phyloP scores from a whole-genome alignment of 2,797 vertebrate species.

The Tokudaia muenninki region DNA sequence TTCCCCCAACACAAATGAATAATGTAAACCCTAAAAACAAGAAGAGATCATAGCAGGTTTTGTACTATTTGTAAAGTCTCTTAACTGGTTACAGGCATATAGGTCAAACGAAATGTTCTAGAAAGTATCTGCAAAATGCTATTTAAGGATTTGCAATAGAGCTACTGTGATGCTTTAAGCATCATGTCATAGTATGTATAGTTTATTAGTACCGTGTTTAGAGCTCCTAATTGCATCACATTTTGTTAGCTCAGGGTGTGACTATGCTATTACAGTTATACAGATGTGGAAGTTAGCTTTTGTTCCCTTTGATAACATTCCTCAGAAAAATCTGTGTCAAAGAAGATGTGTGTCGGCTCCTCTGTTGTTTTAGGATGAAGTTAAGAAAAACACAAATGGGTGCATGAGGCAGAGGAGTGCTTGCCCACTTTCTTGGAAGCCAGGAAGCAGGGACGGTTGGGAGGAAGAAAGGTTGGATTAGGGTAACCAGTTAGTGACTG shows the following conservation, averaged over 20 bases:
- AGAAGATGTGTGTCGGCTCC: background rate
- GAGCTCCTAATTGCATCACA: background rate
- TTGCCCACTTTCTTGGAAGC: background rate
- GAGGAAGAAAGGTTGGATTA: background rate
- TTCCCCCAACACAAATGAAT: background rate
- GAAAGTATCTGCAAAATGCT: background rate
- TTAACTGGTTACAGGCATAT: background rate
- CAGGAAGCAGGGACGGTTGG: background rate
- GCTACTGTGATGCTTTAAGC: background rate
- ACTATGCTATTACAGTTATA: background rate
- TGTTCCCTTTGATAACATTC: background rate
- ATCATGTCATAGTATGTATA: background rate
- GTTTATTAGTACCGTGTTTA: conserved; percentile 29
- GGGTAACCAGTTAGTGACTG: too few relatives aligned
- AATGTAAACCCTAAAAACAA: background rate
- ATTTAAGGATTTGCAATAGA: background rate
- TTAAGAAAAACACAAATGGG: background rate
- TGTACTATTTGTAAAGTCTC: background rate
- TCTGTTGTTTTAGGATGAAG: background rate
- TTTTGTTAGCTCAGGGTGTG: background rate
- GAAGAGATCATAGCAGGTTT: background rate
- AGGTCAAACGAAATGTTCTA: background rate
- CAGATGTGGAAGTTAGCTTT: background rate
- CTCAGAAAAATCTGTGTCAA: background rate
- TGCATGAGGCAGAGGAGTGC: background rate